These are phyloP conservation scores for Schizotus pectinicornis DNA, from an alignment of 2,888 invertebrate genomes.

Conservation along the genomic window DNA sequence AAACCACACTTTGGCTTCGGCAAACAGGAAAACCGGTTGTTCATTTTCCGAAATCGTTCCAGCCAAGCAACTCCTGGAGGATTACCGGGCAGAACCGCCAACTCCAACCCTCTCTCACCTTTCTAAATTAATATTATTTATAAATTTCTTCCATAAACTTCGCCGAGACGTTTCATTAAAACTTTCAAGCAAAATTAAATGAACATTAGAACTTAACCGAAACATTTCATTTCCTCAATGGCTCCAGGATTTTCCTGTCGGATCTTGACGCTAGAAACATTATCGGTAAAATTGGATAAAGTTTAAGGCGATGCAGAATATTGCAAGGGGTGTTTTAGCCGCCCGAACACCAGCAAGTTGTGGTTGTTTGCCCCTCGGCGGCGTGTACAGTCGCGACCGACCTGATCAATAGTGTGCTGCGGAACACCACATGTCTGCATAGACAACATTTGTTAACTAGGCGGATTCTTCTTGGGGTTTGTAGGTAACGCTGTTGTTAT, in stretches of 20 bases:
- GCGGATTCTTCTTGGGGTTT: constrained; percentile 6
- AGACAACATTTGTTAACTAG: constrained; percentile 35
- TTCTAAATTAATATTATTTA: too few relatives aligned
- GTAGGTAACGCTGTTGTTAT: neutral
- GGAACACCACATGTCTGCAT: constrained; percentile 47
- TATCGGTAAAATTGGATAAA: neutral
- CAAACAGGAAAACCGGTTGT: too few relatives aligned
- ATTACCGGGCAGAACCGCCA: too few relatives aligned
- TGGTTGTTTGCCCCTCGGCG: constrained; percentile 24
- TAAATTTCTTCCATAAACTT: too few relatives aligned
- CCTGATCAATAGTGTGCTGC: constrained; percentile 48
- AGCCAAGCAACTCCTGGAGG: too few relatives aligned
- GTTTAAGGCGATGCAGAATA: too few relatives aligned
- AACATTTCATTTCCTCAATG: constrained; percentile 2
- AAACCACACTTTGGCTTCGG: too few relatives aligned
- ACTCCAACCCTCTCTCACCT: too few relatives aligned
- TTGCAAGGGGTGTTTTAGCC: neutral
- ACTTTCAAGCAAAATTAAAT: neutral
- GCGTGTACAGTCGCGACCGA: constrained; percentile 29
- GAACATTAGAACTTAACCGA: neutral
- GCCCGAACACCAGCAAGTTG: constrained; percentile 7
- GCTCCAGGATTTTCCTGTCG: neutral
- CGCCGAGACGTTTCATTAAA: too few relatives aligned
- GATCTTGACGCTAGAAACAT: neutral
- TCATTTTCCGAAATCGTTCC: too few relatives aligned